A percentile compares a stretch with the other conserved stretches of the same genome.
These are phyloP conservation scores for Melanaphis sacchari DNA, from an alignment of 1,140 invertebrate species.

Conservation along the genomic window DNA sequence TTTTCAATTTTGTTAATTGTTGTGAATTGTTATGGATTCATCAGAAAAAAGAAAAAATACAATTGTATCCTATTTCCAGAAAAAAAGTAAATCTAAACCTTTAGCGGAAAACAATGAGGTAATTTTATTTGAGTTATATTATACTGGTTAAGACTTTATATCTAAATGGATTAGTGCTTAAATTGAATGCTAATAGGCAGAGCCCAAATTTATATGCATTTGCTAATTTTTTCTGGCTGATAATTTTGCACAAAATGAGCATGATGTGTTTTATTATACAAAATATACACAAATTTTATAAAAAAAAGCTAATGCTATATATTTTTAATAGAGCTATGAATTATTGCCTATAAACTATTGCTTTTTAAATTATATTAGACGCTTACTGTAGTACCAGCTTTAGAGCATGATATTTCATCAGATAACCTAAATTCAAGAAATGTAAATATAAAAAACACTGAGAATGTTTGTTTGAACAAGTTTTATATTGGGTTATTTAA, in stretches of 20 bases:
- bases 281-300: neutral
- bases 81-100: neutral
- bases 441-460: neutral
- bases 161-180: neutral
- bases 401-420: neutral
- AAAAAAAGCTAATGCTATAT: neutral
- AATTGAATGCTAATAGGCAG: neutral
- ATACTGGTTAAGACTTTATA: neutral
- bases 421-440: neutral
- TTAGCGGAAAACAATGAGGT: neutral
- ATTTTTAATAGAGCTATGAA: constrained; percentile 1
- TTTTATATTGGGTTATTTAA: neutral
- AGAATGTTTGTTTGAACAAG: neutral
- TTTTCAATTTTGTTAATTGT: no score
- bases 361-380: constrained; percentile 12
- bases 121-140: neutral
- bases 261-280: neutral
- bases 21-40: neutral
- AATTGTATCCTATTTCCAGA: neutral
- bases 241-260: no score
- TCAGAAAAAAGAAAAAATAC: neutral
- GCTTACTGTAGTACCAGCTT: neutral
- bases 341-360: neutral
- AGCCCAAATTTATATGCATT: no score
- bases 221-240: no score